Evolutionary conservation across 2,113 vertebrate genomes (phyloP).

Genomic region (Pogona vitticeps): DNA sequence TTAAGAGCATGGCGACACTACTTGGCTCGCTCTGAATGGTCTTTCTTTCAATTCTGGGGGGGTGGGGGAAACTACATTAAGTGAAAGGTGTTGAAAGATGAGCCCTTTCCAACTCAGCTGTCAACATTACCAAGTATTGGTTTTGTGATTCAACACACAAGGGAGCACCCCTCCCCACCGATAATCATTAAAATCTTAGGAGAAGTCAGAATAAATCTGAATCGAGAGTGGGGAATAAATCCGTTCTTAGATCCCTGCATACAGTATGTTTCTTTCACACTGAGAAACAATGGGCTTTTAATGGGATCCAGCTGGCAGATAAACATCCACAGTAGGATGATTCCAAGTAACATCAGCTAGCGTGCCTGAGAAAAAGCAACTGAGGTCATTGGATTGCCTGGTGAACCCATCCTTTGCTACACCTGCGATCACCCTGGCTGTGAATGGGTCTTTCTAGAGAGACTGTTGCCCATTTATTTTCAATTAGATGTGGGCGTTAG

Average conservation of each 20-base stretch:
- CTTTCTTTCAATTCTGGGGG: background rate
- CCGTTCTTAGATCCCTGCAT: background rate
- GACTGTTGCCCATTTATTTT: background rate
- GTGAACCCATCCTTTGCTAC: background rate
- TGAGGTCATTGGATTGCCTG: no score
- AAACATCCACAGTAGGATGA: background rate
- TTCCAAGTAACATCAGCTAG: background rate
- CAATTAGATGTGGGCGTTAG: background rate
- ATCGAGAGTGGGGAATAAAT: background rate
- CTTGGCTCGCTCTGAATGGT: background rate
- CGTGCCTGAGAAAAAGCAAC: background rate
- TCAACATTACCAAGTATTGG: no score
- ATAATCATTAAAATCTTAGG: background rate
- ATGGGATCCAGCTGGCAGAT: background rate
- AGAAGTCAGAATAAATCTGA: background rate
- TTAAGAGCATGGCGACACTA: background rate
- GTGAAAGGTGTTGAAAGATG: no score
- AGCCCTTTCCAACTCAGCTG: background rate
- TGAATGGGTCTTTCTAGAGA: background rate
- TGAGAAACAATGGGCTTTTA: background rate
- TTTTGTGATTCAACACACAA: background rate
- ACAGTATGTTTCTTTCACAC: background rate
- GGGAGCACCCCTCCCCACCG: no score
- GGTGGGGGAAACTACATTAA: no score
- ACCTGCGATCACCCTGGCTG: no score